Conservation (phyloP, 2,888 invertebrate species). For the Phoronis australis region DNA sequence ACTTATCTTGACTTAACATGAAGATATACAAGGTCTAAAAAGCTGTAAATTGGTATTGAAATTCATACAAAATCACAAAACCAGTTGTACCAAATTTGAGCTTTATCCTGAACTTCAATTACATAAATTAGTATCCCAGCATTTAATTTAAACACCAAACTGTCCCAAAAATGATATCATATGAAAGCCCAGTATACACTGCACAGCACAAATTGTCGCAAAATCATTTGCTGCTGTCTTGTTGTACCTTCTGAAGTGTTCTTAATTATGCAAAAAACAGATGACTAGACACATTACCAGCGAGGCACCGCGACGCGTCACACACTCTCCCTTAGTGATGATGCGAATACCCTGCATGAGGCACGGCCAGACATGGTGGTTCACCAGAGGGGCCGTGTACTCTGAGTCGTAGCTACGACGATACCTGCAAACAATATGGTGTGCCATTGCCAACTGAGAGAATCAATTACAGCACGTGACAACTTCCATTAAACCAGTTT, state of each 20-base stretch:
- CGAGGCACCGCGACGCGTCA: conserved; percentile 45
- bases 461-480: too few relatives aligned
- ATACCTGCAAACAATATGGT: conserved; percentile 45
- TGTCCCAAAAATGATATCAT: not conserved
- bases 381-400: conserved; percentile 49
- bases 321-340: conserved; percentile 48
- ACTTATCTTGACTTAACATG: too few relatives aligned
- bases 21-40: too few relatives aligned
- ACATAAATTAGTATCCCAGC: not conserved
- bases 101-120: not conserved
- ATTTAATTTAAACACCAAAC: not conserved
- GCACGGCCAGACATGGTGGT: conserved; percentile 53
- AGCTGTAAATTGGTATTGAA: too few relatives aligned
- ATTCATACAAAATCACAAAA: too few relatives aligned
- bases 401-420: conserved; percentile 53
- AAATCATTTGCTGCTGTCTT: too few relatives aligned
- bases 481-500: too few relatives aligned
- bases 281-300: conserved; percentile 24
- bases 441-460: too few relatives aligned
- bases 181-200: too few relatives aligned
- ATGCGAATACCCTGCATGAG: conserved; percentile 41
- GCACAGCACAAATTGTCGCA: too few relatives aligned
- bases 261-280: too few relatives aligned
- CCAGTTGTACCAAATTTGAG: too few relatives aligned
- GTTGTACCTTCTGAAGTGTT: not conserved